These are phyloP conservation scores for Syngnathoides biaculeatus DNA, from an alignment of 2,113 vertebrate species.

Conservation along the genomic window DNA sequence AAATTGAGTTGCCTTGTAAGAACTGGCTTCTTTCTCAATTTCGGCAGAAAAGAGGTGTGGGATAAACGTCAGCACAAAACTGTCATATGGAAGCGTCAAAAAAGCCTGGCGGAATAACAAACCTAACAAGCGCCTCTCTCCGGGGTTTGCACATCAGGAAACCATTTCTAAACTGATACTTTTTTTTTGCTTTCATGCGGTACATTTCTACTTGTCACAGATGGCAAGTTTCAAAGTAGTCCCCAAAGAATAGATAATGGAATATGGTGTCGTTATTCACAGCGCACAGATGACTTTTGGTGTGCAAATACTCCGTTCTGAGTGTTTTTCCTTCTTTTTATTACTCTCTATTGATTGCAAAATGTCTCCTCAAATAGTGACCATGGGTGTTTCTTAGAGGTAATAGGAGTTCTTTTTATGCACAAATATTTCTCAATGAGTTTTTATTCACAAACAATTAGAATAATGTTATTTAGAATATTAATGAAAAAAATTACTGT, in stretches of 20 bases:
- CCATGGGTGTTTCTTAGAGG: too few species aligned
- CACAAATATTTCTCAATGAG: too few species aligned
- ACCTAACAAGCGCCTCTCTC: neutral
- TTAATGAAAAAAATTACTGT: too few species aligned
- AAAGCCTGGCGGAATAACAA: neutral
- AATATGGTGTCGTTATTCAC: neutral
- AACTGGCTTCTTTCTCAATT: slow-evolving; percentile 8
- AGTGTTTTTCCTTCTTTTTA: too few species aligned
- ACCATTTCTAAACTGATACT: slow-evolving; percentile 1
- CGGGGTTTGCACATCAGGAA: neutral
- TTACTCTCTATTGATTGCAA: too few species aligned
- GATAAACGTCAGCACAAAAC: neutral
- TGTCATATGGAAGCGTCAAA: slow-evolving; percentile 3
- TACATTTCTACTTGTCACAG: slow-evolving; percentile 10
- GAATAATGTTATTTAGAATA: too few species aligned
- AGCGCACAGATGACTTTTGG: neutral
- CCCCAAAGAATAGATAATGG: neutral
- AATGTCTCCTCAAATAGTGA: too few species aligned
- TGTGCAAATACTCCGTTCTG: neutral
- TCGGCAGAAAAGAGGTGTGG: neutral
- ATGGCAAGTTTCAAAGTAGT: slow-evolving; percentile 5
- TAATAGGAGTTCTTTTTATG: too few species aligned
- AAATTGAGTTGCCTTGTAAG: neutral
- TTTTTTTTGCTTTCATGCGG: slow-evolving; percentile 8
- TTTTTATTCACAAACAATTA: too few species aligned